Conservation (phyloP, 1,140 invertebrate genomes). For the Triops cancriformis region DNA sequence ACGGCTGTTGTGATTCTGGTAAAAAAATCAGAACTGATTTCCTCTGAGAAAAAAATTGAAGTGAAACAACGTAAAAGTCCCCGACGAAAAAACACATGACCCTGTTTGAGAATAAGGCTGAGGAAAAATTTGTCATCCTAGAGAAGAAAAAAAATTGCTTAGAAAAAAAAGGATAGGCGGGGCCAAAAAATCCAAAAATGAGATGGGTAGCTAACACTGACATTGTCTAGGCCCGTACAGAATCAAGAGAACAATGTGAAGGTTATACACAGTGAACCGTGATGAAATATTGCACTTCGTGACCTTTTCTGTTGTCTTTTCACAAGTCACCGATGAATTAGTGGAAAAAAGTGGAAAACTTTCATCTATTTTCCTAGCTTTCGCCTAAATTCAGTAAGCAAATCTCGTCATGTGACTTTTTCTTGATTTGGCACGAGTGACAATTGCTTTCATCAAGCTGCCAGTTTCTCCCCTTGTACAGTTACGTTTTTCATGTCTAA, state of each 20-base stretch:
- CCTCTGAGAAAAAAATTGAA: not conserved
- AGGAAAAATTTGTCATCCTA: not conserved
- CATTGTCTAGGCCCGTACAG: no score
- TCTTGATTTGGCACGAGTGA: not conserved
- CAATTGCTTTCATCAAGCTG: not conserved
- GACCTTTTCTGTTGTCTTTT: not conserved
- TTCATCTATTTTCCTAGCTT: not conserved
- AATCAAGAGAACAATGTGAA: not conserved
- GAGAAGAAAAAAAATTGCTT: not conserved
- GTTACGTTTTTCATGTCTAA: not conserved
- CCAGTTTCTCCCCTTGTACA: not conserved
- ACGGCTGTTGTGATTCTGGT: not conserved
- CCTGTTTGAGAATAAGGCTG: slow-evolving; percentile 13
- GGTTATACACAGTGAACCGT: not conserved
- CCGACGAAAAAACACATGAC: not conserved
- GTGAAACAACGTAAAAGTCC: not conserved
- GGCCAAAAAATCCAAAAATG: slow-evolving; percentile 8
- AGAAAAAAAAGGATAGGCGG: not conserved
- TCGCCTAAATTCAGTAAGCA: not conserved
- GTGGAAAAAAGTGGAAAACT: not conserved
- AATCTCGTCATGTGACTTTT: not conserved
- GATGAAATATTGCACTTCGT: slow-evolving; percentile 10
- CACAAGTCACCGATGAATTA: not conserved
- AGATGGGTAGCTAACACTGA: not conserved
- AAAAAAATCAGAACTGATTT: not conserved